Conservation (phyloP, 2,888 invertebrate genomes). For the Andrena bicolor region DNA sequence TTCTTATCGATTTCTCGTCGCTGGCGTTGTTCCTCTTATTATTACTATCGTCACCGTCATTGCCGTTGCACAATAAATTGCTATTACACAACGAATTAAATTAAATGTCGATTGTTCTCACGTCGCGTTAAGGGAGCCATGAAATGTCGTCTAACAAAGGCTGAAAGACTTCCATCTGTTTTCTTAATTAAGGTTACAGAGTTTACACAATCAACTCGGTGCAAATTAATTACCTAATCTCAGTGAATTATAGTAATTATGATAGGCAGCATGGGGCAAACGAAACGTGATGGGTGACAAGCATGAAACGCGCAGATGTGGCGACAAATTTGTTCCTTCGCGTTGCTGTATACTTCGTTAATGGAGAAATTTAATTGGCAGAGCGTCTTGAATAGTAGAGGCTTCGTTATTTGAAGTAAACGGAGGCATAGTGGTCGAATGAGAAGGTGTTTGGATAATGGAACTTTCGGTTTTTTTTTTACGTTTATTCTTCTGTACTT, state of each 20-base stretch:
- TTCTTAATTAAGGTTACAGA: neutral
- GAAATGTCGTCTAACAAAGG: neutral
- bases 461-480: no score
- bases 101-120: neutral
- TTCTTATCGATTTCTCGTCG: slow-evolving; percentile 29
- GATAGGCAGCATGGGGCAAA: neutral
- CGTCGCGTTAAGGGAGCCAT: neutral
- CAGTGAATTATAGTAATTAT: neutral
- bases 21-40: neutral
- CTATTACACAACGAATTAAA: slow-evolving; percentile 2
- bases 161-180: neutral
- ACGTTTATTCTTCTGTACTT: no score
- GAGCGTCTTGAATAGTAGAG: no score
- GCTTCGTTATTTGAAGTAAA: no score
- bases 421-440: no score
- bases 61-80: neutral
- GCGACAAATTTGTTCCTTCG: no score
- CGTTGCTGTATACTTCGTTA: no score
- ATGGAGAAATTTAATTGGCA: no score
- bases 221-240: neutral
- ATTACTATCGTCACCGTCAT: neutral
- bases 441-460: no score
- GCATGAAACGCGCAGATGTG: neutral
- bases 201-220: slow-evolving; percentile 10
- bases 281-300: neutral